Conservation (phyloP, 2,888 invertebrate genomes). For the Cheilosia grossa region DNA sequence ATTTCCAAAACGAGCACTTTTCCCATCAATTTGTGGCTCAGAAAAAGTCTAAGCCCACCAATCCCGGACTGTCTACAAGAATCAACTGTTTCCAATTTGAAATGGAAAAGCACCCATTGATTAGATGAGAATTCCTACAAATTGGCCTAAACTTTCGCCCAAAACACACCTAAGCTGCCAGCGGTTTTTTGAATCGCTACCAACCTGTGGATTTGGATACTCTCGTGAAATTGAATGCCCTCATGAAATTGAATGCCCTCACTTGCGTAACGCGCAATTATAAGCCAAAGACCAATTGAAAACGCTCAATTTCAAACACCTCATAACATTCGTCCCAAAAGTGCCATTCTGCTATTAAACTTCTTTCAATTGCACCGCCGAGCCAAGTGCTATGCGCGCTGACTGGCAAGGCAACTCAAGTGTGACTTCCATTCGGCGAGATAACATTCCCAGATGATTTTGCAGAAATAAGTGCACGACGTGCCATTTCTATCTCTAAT, state of each 20-base stretch:
- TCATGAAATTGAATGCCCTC: neutral
- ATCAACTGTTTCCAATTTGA: no score
- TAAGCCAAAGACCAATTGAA: constrained; percentile 20
- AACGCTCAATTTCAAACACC: constrained; percentile 14
- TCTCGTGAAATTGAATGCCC: neutral
- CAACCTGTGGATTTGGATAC: neutral
- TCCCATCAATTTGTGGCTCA: no score
- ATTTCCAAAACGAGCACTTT: no score
- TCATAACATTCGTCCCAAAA: constrained; percentile 30
- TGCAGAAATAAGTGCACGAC: constrained; percentile 68
- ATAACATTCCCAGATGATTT: constrained; percentile 71
- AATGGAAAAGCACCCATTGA: no score
- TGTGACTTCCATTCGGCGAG: constrained; percentile 48
- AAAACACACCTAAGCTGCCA: no score
- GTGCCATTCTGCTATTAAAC: constrained; percentile 8
- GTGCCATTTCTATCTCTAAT: constrained; percentile 70
- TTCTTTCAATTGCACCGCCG: constrained; percentile 24
- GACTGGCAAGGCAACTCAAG: constrained; percentile 28
- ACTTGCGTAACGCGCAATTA: constrained; percentile 16
- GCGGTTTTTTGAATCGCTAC: no score
- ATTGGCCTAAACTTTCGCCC: no score
- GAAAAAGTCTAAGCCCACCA: no score
- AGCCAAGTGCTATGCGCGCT: neutral
- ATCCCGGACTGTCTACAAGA: no score
- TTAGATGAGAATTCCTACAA: no score